Base-by-base conservation (phyloP, 2,797 vertebrate genomes). In the Erethizon dorsatum region DNA sequence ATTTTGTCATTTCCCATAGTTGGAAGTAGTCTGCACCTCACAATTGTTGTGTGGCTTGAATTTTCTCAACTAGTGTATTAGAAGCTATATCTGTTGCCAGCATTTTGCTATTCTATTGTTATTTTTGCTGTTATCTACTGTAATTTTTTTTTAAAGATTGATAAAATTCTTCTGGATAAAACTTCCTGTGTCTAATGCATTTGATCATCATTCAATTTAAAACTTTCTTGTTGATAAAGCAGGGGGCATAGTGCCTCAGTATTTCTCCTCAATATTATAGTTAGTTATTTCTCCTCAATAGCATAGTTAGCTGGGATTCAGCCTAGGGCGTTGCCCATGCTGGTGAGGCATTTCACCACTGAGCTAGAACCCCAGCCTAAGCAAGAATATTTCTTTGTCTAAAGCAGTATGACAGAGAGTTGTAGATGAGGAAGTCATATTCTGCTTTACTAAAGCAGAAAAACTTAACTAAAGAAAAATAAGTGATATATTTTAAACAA, bases 361-460 rank as follows among this genome's bases (percentile, higher is more conserved):
- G 28, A 78, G 50, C 50, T 79, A 18, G 31, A 78, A 7, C 15
- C 9, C 50, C 17, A n/a, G 17, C 31, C 12, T 17, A 83, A 77
- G 33, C 22, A 41, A 41, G 6, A 91, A 47, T 28, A 61, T 52
- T 83, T 90, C 15, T 91, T 24, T 88, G 6, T 63, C 6, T 28
- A 63, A 79, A 54, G 31, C 41, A 47, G 37, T 80, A 61, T 47
- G 33, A 47, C 8, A 54, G 26, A 73, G 31, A 65, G 84, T 65
- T 85, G 1, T 41, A 69, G 14, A 79, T 77, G 3, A 33, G 5
- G 14, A 91, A 8, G 1, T 56, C 4, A 63, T 54, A 91, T 59
- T 83, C 10, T 69, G 7, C 12, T 87, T 92, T 95, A 54, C 0
- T n/a, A 91, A 20, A 75, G 86, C 73, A 79, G 77, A 86, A 56